Evolutionary conservation across 2,797 vertebrate species (phyloP).

Genomic region (Tympanoctomys barrerae): DNA sequence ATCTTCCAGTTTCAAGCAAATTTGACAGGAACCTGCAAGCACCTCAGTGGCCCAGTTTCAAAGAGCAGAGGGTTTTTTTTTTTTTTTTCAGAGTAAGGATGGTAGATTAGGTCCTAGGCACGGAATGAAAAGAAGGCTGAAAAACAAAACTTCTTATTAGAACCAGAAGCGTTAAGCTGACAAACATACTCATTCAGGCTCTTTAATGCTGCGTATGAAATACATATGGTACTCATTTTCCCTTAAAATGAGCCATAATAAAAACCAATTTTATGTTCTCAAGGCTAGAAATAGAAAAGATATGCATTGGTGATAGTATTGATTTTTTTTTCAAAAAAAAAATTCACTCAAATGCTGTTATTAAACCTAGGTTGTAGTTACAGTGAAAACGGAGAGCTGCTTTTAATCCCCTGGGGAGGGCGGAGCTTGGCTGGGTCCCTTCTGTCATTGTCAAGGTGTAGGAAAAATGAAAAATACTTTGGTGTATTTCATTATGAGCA

Average conservation of each 20-base stretch:
- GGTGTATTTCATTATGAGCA: conserved; percentile 72
- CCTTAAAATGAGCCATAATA: conserved; percentile 74
- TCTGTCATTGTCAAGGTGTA: conserved; percentile 70
- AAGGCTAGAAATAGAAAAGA: conserved; percentile 69
- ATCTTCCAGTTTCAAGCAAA: conserved; percentile 72
- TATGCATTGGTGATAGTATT: conserved; percentile 72
- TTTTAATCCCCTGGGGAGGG: conserved; percentile 55
- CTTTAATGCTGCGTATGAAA: conserved; percentile 59
- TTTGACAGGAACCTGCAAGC: not conserved
- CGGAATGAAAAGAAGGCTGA: conserved; percentile 66
- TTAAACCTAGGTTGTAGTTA: conserved; percentile 65
- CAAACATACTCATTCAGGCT: conserved; percentile 68
- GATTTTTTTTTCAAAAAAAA: conserved; percentile 40
- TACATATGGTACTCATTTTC: conserved; percentile 77
- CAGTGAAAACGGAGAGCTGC: conserved; percentile 72
- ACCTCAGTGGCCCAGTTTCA: not conserved
- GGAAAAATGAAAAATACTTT: conserved; percentile 76
- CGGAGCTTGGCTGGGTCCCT: conserved; percentile 58
- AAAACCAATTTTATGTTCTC: conserved; percentile 71
- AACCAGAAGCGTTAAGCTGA: conserved; percentile 76
- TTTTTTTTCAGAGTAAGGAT: not conserved
- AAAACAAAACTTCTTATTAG: conserved; percentile 79
- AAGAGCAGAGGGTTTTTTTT: not conserved
- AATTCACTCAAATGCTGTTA: conserved; percentile 68
- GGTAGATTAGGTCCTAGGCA: conserved; percentile 57